phyloP scores from a whole-genome alignment of 2,888 invertebrate species.

The Coelinius sp. region DNA sequence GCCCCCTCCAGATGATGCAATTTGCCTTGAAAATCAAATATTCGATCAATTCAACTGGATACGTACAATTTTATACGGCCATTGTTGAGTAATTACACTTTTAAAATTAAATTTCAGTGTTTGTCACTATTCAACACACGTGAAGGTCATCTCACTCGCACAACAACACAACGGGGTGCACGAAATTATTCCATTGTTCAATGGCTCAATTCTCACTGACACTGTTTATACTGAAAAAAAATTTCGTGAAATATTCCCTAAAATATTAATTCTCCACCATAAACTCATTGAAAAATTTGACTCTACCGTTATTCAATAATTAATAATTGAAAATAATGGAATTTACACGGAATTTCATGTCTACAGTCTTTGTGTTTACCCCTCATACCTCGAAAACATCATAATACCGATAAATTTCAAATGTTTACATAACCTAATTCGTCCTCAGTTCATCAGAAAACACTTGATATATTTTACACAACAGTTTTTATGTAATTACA shows the following conservation, averaged over 20 bases:
- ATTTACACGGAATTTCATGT: neutral
- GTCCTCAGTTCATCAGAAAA: neutral
- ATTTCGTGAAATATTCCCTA: too few species aligned
- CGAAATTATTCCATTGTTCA: neutral
- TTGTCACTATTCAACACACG: neutral
- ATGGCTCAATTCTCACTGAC: neutral
- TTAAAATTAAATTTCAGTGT: neutral
- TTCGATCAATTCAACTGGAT: neutral
- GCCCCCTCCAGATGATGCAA: neutral
- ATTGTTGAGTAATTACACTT: neutral
- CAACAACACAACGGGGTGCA: neutral
- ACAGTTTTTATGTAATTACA: neutral
- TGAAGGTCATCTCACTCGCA: too few species aligned
- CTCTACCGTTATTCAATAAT: neutral
- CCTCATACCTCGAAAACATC: neutral
- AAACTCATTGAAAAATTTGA: neutral
- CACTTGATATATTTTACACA: neutral
- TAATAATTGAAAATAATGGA: neutral
- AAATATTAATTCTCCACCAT: neutral
- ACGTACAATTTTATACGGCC: neutral
- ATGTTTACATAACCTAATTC: neutral
- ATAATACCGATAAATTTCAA: neutral
- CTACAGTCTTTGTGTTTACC: neutral
- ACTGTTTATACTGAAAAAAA: neutral
- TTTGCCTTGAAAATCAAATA: neutral